Base-by-base conservation (phyloP, 2,888 invertebrate genomes). In the Lasioglossum lativentre region DNA sequence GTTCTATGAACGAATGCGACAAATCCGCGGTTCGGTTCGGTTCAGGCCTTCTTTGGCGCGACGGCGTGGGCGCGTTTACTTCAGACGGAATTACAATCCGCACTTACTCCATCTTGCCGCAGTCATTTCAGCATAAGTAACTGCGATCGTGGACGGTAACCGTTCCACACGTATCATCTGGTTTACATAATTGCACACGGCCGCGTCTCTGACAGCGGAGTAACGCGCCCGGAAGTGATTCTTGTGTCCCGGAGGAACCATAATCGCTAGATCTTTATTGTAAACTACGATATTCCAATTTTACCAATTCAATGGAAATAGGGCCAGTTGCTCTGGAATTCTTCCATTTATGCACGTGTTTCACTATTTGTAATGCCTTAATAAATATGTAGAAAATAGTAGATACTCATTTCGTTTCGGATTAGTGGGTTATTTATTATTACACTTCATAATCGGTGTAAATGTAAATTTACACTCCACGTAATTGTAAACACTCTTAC, bases 61-160 rank as follows among this genome's bases (percentile, higher is more conserved):
- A 77, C 83, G 34, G 87, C 89, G 90, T 90, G 91, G 90, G 90
- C 90, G 91, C 90, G 83, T 90, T 90, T 90, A 86, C 86, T 86
- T 90, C 91, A 74, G 85, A 86, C 86, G 91, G 88, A 87, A 90
- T 90, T 91, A 84, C 90, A 88, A 85, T 87, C 88, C 78, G 85
- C 91, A 87, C 91, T 90, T 87, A 89, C 86, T 90, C 88, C 86
- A 86, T 88, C 90, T 90, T 82, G 84, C 81, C 85, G 81, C 82
- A 78, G 82, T 90, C 91, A 85, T 88, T 91, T 90, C 83, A 70
- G 78, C 78, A 84, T 85, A 87, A 89, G 90, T 89, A 86, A 89
- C 90, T 88, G 90, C 90, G 90, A 90, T 93, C 92, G 86, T 74
- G 83, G 84, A 85, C 92, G 91, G 92, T 92, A 91, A 92, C 92